Percentiles rank a stretch among this genome's conserved stretches.
These are phyloP conservation scores for Chaetoderma sp. DNA, from an alignment of 2,888 invertebrate genomes.

Conservation along the genomic window DNA sequence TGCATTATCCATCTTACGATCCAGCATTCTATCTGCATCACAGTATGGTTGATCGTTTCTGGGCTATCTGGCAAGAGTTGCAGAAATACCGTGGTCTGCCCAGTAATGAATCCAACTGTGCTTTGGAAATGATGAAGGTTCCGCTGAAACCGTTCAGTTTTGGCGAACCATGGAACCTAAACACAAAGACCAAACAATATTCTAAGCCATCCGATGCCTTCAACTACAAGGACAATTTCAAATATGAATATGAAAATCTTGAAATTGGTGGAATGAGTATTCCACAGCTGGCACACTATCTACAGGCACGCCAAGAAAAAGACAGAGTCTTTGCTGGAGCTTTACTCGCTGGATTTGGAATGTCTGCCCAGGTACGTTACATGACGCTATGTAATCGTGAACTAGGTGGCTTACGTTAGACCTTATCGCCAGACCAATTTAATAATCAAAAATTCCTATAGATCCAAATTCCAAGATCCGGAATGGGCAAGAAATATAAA, in stretches of 20 bases:
- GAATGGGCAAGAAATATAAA: too few species aligned
- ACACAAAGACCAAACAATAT: conserved; percentile 30
- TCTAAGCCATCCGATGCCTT: conserved; percentile 36
- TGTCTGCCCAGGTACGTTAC: conserved; percentile 31
- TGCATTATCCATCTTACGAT: conserved; percentile 34
- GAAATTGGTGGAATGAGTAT: conserved; percentile 4
- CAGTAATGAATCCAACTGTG: conserved; percentile 37
- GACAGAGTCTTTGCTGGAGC: conserved; percentile 39
- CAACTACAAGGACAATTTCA: conserved; percentile 28
- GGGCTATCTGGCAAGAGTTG: conserved; percentile 32
- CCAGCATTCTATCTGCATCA: conserved; percentile 39
- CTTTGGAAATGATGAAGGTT: conserved; percentile 33
- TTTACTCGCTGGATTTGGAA: conserved; percentile 34
- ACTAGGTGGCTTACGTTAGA: too few species aligned
- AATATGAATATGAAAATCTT: conserved; percentile 3
- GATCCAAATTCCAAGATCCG: too few species aligned
- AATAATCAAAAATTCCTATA: too few species aligned
- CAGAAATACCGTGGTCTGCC: conserved; percentile 29
- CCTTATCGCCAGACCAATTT: too few species aligned
- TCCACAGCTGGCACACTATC: conserved; percentile 3
- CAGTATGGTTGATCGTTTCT: conserved; percentile 30
- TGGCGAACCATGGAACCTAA: conserved; percentile 40
- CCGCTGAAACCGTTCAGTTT: conserved; percentile 40
- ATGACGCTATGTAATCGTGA: too few species aligned
- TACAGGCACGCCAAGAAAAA: conserved; percentile 16